Evolutionary conservation across 2,113 vertebrate species (phyloP), one percentile per base, ranked within the genome.

Genomic region (Eulemur macaco): DNA sequence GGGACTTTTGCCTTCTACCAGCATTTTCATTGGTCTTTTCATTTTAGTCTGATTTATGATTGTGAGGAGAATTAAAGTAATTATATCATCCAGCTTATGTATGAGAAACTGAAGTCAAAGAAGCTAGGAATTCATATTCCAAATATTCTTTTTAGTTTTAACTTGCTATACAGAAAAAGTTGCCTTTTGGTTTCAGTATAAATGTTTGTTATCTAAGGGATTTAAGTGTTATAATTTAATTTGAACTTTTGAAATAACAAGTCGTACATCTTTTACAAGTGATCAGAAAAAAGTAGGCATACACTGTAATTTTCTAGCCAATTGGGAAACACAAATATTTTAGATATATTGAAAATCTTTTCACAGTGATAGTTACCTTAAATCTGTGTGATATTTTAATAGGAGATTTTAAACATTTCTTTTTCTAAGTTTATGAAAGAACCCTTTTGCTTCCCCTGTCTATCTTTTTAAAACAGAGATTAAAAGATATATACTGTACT

Each of bases 391-490:
- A 56, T 78, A 54, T 91, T 97, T 52, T 39, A 5, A 39, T 80
- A 47, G 39, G 92, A 39, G 42, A 39, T 25, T 93, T 94, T 52
- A 76, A 89, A 64, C 45, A 31, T 52, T 91, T 78, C 21, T 86
- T 90, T 76, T 73, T 84, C 45, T 93, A 74, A 87, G 56, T 92
- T 76, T 63, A 56, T 73, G 56, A 71, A 91, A 91, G 76, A 84
- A 52, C 39, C 1, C 25, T 68, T 63, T 63, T 21, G n/a, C 11
- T 83, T 87, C 54, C 20, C 10, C 29, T 74, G 11, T 68, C 63
- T 11, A 54, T 91, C 82, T 95, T 74, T 93, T 84, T 39, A 68
- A n/a, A 95, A 69, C 15, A 58, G 71, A 58, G 76, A 87, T 84
- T 42, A 66, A 52, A 76, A 87, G 58, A 63, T 63, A 50, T 2